Evolutionary conservation across 2,113 vertebrate species (phyloP).

Genomic region (Oryzias melastigma): DNA sequence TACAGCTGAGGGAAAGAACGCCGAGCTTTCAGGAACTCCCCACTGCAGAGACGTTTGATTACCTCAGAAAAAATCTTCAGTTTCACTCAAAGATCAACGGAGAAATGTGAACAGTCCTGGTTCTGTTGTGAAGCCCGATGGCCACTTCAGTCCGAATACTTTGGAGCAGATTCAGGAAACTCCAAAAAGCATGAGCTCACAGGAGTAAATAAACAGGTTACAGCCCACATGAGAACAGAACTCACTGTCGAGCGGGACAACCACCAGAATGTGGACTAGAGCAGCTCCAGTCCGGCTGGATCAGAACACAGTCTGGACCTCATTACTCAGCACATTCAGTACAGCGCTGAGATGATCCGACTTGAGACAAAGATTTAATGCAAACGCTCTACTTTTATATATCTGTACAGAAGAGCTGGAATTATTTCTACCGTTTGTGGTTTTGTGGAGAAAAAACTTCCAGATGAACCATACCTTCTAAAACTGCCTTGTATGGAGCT

Average conservation of each 20-base stretch:
- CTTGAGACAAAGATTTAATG: neutral
- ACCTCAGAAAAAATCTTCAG: too few relatives aligned
- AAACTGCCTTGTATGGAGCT: too few relatives aligned
- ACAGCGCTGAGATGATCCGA: slow-evolving; percentile 30
- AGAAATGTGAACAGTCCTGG: too few relatives aligned
- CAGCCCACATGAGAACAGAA: neutral
- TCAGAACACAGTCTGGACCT: slow-evolving; percentile 41
- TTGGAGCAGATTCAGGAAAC: neutral
- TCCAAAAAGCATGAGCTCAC: too few relatives aligned
- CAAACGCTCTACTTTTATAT: too few relatives aligned
- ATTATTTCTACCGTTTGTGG: too few relatives aligned
- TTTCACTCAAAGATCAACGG: too few relatives aligned
- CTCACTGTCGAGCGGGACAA: neutral
- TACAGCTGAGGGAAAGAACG: neutral
- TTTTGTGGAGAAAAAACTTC: too few relatives aligned
- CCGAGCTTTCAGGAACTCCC: neutral
- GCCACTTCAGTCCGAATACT: neutral
- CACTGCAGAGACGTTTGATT: too few relatives aligned
- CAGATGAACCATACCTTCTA: too few relatives aligned
- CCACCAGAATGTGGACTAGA: neutral
- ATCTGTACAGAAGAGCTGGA: too few relatives aligned
- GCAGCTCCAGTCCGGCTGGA: slow-evolving; percentile 12
- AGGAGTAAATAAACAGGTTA: neutral
- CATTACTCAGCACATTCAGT: slow-evolving; percentile 41
- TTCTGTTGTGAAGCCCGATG: neutral